These are phyloP conservation scores for Brenthis daphne DNA, from an alignment of 2,888 invertebrate genomes.

Conservation along the genomic window DNA sequence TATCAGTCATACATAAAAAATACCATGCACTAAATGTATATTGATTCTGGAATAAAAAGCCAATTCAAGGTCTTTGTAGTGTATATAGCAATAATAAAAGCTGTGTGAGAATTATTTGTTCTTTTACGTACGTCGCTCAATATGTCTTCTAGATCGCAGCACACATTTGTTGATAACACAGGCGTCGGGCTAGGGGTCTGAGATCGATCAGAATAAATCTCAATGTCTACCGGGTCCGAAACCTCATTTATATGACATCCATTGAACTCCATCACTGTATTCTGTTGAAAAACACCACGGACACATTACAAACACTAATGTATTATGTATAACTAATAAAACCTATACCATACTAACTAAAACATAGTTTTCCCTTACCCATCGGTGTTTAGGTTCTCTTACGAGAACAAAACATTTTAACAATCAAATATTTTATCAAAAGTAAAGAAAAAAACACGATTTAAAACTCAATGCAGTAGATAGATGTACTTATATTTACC, in stretches of 20 bases:
- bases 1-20: background rate
- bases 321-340: conserved; percentile 42
- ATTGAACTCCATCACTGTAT: conserved; percentile 79
- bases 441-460: conserved; percentile 40
- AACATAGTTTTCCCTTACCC: conserved; percentile 62
- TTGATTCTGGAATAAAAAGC: conserved; percentile 9
- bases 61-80: conserved; percentile 17
- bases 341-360: conserved; percentile 38
- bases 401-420: conserved; percentile 75
- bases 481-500: conserved; percentile 50
- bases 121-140: conserved; percentile 75
- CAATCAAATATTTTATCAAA: conserved; percentile 43
- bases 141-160: conserved; percentile 77
- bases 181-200: conserved; percentile 68
- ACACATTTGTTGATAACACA: conserved; percentile 67
- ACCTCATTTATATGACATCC: conserved; percentile 70
- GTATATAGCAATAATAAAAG: conserved; percentile 4
- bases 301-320: conserved; percentile 54
- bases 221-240: conserved; percentile 69
- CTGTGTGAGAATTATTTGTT: conserved; percentile 20
- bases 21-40: conserved; percentile 8
- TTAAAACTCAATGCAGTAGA: conserved; percentile 44
- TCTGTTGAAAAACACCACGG: conserved; percentile 66
- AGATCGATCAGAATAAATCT: conserved; percentile 64
- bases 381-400: conserved; percentile 77